A percentile compares a stretch with the other conserved stretches of the same genome.
Evolutionary conservation across 1,140 invertebrate genomes (phyloP).

Genomic region (Chrysomallon squamiferum): DNA sequence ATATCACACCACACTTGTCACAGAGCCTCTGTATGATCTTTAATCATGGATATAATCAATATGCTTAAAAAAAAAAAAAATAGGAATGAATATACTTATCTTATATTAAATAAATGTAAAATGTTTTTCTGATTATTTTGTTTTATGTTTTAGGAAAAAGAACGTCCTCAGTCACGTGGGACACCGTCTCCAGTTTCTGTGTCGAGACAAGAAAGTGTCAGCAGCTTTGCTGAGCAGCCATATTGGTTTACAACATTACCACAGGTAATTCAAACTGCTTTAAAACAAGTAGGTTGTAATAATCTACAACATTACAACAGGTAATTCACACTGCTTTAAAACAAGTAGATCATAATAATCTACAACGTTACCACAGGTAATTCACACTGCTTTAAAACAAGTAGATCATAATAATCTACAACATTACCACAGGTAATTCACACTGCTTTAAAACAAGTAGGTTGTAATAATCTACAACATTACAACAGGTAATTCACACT

Average conservation of each 20-base stretch:
- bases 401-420: conserved; percentile 17
- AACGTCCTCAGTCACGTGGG: conserved; percentile 38
- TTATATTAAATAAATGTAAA: too few species aligned
- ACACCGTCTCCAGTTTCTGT: conserved; percentile 51
- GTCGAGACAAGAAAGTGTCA: conserved; percentile 45
- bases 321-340: too few species aligned
- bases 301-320: too few species aligned
- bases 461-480: too few species aligned
- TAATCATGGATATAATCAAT: too few species aligned
- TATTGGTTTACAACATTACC: conserved; percentile 30
- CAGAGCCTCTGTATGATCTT: too few species aligned
- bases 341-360: neutral
- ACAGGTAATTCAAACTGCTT: conserved; percentile 25
- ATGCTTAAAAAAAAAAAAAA: too few species aligned
- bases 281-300: too few species aligned
- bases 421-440: conserved; percentile 38
- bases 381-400: neutral
- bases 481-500: too few species aligned
- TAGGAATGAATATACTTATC: too few species aligned
- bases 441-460: neutral
- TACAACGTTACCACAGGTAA: conserved; percentile 12
- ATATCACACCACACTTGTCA: too few species aligned
- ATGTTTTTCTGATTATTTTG: too few species aligned
- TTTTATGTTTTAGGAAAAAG: conserved; percentile 43
- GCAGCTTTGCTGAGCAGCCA: conserved; percentile 34